phyloP scores from a whole-genome alignment of 2,113 vertebrate genomes.

The Rhizomys pruinosus region DNA sequence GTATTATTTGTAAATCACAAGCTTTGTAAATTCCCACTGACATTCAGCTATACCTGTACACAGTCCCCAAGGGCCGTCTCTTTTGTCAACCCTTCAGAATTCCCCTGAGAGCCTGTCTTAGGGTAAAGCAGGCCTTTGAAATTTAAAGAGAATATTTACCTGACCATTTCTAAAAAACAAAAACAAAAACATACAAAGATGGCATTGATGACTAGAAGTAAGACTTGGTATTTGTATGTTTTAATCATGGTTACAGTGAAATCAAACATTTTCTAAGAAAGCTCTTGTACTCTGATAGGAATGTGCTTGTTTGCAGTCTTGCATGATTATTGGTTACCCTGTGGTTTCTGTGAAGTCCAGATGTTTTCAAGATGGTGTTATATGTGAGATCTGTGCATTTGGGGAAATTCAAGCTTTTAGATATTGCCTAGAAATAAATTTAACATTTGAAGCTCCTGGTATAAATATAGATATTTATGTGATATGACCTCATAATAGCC shows the following conservation, averaged over 20 bases:
- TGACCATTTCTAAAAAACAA: background rate
- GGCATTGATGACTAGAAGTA: conserved; percentile 3
- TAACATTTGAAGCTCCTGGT: conserved; percentile 67
- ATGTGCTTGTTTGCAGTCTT: conserved; percentile 63
- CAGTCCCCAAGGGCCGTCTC: background rate
- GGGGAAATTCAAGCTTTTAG: conserved; percentile 39
- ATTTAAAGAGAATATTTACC: conserved; percentile 34
- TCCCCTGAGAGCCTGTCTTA: conserved; percentile 4
- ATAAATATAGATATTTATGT: conserved; percentile 21
- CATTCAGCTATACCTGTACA: background rate
- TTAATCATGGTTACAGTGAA: conserved; percentile 63
- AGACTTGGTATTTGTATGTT: conserved; percentile 10
- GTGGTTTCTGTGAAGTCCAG: conserved; percentile 71
- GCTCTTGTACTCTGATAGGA: conserved; percentile 67
- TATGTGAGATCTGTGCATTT: conserved; percentile 57
- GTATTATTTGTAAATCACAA: conserved; percentile 30
- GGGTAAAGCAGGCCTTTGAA: conserved; percentile 17
- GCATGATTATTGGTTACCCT: conserved; percentile 55
- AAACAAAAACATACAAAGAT: background rate
- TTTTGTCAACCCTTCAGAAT: background rate
- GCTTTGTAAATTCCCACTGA: background rate
- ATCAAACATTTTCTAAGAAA: conserved; percentile 47
- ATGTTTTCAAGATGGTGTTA: conserved; percentile 70
- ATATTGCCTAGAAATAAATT: conserved; percentile 59
- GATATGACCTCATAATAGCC: background rate